Base-by-base conservation (phyloP, 2,888 invertebrate genomes). In the Drosophila setosimentum region DNA sequence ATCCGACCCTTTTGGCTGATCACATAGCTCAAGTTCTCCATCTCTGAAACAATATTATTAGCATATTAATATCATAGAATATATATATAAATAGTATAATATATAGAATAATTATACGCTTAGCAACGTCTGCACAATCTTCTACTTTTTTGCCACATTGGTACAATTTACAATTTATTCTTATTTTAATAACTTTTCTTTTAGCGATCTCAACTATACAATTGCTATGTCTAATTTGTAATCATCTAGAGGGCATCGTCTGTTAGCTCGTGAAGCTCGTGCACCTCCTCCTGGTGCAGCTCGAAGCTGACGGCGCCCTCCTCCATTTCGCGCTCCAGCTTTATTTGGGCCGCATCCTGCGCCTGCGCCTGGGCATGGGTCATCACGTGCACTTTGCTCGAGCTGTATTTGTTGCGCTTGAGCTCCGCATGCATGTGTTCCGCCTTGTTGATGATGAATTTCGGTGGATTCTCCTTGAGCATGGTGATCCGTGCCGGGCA, bases 401-500 rank as follows among this genome's bases (percentile, higher is more conserved):
- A 88, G 32, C 92, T 91, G 73, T 93, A 93, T 75, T 93, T 93
- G 51, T 92, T 93, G 27, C 93, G 91, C 73, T 93, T 93, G 5
- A 93, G 76, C 65, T 93, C 92, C 2, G 93, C 93, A 62, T 93
- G 93, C n/a, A 92, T 63, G 71, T 93, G 93, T 37, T 93, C 91
- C 3, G 92, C 91, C 75, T 93, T 93, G 70, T 92, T 93, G 35
- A 93, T 90, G 3, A 93, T 92, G 68, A 93, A 93, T 63, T 92
- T 92, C 8, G 93, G 93, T n/a, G 93, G 93, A 24, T 87, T 87
- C 73, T 92, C 93, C 77, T 93, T 93, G 1, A 92, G 75, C 93
- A 93, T 93, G 21, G 92, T 93, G 18, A 93, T 93, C 30, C 93
- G 89, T 0, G 93, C 93, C 0, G 93, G 93, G 51, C 93, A 93